phyloP scores from a whole-genome alignment of 2,888 invertebrate genomes.

The Aphodius granarius region DNA sequence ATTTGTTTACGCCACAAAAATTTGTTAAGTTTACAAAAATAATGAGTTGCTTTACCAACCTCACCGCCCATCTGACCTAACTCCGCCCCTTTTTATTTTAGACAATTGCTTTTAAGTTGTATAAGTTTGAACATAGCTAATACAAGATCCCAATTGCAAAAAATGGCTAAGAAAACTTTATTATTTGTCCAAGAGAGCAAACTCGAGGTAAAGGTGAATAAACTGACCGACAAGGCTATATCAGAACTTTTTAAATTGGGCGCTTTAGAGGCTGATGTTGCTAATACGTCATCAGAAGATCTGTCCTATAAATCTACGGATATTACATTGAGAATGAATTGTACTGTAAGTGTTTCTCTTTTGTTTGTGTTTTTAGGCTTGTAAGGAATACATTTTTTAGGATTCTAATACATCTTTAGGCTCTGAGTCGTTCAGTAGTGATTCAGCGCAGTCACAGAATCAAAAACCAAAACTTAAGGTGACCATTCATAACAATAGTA shows the following conservation, averaged over 20 bases:
- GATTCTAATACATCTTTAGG: not conserved
- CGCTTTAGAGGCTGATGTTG: slow-evolving; percentile 45
- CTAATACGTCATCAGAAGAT: not conserved
- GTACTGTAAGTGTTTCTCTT: slow-evolving; percentile 12
- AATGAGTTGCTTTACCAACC: no score
- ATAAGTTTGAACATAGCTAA: slow-evolving; percentile 67
- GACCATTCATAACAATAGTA: slow-evolving; percentile 50
- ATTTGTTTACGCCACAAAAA: no score
- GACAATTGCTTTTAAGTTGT: slow-evolving; percentile 68
- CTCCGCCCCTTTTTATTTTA: slow-evolving; percentile 32
- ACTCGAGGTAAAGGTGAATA: slow-evolving; percentile 52
- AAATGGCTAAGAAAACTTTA: slow-evolving; percentile 64
- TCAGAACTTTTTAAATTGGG: slow-evolving; percentile 54
- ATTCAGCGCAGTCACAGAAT: not conserved
- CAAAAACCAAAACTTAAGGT: slow-evolving; percentile 36
- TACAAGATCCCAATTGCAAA: slow-evolving; percentile 57
- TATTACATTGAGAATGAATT: slow-evolving; percentile 14
- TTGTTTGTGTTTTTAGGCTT: not conserved
- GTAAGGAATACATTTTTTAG: slow-evolving; percentile 16
- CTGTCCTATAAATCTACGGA: not conserved
- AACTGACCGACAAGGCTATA: slow-evolving; percentile 54
- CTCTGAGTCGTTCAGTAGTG: not conserved
- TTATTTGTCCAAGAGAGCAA: slow-evolving; percentile 64
- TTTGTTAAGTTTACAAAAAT: no score
- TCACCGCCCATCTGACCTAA: no score